These are phyloP conservation scores for Cichlasoma orientale DNA, from an alignment of 2,797 vertebrate species.

Conservation along the genomic window DNA sequence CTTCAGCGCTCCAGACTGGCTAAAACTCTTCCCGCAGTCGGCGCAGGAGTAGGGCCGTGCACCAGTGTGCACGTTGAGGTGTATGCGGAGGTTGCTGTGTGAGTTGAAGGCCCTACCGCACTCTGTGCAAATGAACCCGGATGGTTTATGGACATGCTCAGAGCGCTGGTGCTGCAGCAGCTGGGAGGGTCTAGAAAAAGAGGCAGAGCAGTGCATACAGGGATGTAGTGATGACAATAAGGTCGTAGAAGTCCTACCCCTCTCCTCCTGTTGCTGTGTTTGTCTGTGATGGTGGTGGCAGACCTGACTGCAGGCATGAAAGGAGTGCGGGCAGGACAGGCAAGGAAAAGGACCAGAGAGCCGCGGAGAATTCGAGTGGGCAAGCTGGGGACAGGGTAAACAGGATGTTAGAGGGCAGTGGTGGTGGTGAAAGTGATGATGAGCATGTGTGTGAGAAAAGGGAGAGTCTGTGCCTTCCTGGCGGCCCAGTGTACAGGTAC, in stretches of 20 bases:
- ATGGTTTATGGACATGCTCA: conserved; percentile 74
- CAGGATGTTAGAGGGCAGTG: conserved; percentile 77
- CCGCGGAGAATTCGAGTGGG: conserved; percentile 51
- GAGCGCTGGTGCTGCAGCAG: conserved; percentile 84
- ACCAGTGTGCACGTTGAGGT: conserved; percentile 84
- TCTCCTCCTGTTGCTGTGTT: conserved; percentile 57
- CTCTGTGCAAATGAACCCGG: conserved; percentile 81
- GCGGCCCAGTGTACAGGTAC: conserved; percentile 59
- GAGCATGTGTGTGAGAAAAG: conserved; percentile 60
- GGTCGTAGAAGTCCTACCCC: not conserved
- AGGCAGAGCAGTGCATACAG: conserved; percentile 83
- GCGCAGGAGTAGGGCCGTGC: conserved; percentile 81
- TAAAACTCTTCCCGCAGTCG: conserved; percentile 84
- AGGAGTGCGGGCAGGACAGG: conserved; percentile 66
- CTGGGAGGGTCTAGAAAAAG: conserved; percentile 81
- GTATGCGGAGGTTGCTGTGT: conserved; percentile 85
- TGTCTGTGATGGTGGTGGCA: conserved; percentile 70
- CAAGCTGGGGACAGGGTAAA: conserved; percentile 68
- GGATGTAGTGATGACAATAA: conserved; percentile 56
- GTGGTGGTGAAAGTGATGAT: conserved; percentile 81
- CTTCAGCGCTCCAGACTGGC: conserved; percentile 84
- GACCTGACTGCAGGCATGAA: conserved; percentile 67
- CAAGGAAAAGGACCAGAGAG: conserved; percentile 70
- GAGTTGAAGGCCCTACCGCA: conserved; percentile 84
- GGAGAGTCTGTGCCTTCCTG: conserved; percentile 59